Evolutionary conservation across 2,888 invertebrate genomes (phyloP).

Genomic region (Mechanitis mazaeus): DNA sequence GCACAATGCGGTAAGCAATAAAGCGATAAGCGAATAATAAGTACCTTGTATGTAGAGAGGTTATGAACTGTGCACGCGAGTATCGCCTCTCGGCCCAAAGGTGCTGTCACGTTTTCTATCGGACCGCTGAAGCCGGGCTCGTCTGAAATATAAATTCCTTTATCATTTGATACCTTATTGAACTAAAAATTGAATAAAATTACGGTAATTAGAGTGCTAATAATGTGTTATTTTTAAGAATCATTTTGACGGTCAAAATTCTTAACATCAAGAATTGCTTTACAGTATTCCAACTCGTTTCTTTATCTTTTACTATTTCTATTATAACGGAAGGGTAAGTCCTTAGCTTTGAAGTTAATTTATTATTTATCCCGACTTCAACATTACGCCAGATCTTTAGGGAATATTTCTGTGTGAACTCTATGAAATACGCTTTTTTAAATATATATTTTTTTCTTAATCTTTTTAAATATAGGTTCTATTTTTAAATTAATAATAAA

Average conservation of each 20-base stretch:
- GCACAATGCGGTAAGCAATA: constrained; percentile 11
- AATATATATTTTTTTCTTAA: too few relatives aligned
- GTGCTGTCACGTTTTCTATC: constrained; percentile 88
- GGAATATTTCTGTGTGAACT: neutral
- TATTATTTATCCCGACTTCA: constrained; percentile 1
- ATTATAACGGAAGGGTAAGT: neutral
- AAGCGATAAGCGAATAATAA: constrained; percentile 16
- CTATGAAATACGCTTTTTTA: too few relatives aligned
- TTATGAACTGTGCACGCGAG: constrained; percentile 89
- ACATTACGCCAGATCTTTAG: neutral
- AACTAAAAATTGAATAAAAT: too few relatives aligned
- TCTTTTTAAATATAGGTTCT: too few relatives aligned
- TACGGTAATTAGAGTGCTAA: too few relatives aligned
- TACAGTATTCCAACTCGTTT: too few relatives aligned
- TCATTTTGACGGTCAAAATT: too few relatives aligned
- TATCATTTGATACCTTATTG: neutral
- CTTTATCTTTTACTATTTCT: neutral
- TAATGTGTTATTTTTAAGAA: too few relatives aligned
- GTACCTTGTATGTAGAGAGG: constrained; percentile 88
- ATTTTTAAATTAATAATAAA: too few relatives aligned
- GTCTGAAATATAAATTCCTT: constrained; percentile 62
- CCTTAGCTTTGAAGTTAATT: neutral
- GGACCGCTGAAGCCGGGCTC: constrained; percentile 89
- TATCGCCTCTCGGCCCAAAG: constrained; percentile 89
- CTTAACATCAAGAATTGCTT: too few relatives aligned